Conservation (phyloP, 2,888 invertebrate genomes). For the Dynastes tityus region DNA sequence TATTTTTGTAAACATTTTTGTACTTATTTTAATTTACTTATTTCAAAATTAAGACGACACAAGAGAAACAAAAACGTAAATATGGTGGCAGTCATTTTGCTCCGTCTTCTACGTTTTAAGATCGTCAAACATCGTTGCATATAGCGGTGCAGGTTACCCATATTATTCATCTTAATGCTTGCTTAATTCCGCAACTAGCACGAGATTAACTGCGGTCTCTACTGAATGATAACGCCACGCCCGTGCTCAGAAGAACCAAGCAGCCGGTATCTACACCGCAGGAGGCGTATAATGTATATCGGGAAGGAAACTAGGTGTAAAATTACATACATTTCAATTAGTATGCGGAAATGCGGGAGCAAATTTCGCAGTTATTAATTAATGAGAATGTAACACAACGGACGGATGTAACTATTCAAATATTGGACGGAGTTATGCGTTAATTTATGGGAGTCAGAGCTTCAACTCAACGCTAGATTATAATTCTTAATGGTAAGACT, state of each 20-base stretch:
- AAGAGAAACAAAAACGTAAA: too few relatives aligned
- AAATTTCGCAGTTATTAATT: conserved; percentile 34
- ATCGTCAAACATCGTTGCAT: too few relatives aligned
- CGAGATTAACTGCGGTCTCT: not conserved
- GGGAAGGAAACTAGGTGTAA: conserved; percentile 41
- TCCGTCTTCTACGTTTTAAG: too few relatives aligned
- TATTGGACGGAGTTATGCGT: not conserved
- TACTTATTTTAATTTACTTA: too few relatives aligned
- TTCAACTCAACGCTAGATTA: too few relatives aligned
- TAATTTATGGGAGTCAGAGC: too few relatives aligned
- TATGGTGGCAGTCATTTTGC: too few relatives aligned
- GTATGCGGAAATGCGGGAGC: conserved; percentile 29
- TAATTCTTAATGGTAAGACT: too few relatives aligned
- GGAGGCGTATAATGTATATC: not conserved
- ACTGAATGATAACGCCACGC: not conserved
- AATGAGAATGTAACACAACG: conserved; percentile 16
- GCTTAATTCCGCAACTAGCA: conserved; percentile 17
- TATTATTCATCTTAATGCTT: conserved; percentile 22
- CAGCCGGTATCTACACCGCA: not conserved
- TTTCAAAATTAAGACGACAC: too few relatives aligned
- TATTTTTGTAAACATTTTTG: too few relatives aligned
- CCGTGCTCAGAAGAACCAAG: not conserved
- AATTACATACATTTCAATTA: conserved; percentile 46
- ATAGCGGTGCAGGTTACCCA: not conserved
- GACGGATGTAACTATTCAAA: conserved; percentile 16